Conservation (phyloP, 2,888 invertebrate species). For the Paralinhomoeus sp. region DNA sequence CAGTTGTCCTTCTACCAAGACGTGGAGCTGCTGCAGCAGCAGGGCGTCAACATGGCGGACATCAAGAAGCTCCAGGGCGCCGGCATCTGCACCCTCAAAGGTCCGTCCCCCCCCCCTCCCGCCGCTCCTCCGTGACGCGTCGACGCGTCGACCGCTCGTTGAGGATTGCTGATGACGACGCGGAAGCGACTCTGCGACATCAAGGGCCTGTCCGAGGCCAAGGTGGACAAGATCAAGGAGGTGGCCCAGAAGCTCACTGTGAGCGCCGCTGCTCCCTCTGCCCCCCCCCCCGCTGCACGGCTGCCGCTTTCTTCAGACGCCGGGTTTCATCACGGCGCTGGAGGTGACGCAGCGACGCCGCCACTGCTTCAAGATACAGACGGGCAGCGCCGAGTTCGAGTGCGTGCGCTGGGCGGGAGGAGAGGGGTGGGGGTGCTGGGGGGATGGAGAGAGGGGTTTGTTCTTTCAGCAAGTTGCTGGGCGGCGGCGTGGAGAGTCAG, state of each 20-base stretch:
- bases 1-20: too few relatives aligned
- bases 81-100: conserved; percentile 56
- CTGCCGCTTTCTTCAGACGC: conserved; percentile 20
- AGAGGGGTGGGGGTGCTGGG: too few relatives aligned
- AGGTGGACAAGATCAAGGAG: conserved; percentile 56
- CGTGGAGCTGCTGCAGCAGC: too few relatives aligned
- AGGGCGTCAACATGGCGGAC: conserved; percentile 49
- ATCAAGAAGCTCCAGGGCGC: conserved; percentile 49
- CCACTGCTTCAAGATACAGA: conserved; percentile 43
- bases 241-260: conserved; percentile 42
- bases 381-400: conserved; percentile 41
- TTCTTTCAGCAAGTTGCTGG: conserved; percentile 41
- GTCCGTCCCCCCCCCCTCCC: too few relatives aligned
- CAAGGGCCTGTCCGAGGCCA: conserved; percentile 51
- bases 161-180: conserved; percentile 57
- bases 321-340: conserved; percentile 48
- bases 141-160: too few relatives aligned
- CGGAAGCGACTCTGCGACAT: conserved; percentile 46
- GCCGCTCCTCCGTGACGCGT: too few relatives aligned
- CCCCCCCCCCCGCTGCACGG: neutral
- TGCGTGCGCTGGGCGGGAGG: too few relatives aligned
- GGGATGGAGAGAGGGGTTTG: too few relatives aligned
- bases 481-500: conserved; percentile 59
- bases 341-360: conserved; percentile 49
- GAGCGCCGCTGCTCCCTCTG: conserved; percentile 1